A percentile compares a stretch with the other conserved stretches of the same genome.
Evolutionary conservation across 2,888 invertebrate species (phyloP).

Genomic region (Orchestes rusci): DNA sequence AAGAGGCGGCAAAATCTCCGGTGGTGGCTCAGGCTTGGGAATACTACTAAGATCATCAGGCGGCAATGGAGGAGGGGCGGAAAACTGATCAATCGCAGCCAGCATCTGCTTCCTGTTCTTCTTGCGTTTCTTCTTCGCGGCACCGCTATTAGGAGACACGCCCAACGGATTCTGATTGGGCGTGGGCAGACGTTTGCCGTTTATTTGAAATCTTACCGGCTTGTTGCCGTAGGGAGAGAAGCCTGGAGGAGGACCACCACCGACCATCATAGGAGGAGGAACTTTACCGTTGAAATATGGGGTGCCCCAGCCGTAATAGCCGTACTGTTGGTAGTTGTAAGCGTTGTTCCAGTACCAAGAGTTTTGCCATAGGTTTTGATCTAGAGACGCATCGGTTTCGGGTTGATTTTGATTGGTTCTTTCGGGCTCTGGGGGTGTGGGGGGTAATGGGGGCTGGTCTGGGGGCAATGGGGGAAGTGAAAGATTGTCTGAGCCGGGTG

Average conservation of each 20-base stretch:
- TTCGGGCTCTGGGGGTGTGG: conserved; percentile 21
- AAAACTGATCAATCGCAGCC: conserved; percentile 31
- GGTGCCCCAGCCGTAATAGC: conserved; percentile 36
- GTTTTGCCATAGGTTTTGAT: conserved; percentile 19
- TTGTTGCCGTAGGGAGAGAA: conserved; percentile 16
- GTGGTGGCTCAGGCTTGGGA: conserved; percentile 49
- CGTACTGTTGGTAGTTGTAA: conserved; percentile 35
- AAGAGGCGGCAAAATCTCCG: conserved; percentile 47
- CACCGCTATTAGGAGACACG: conserved; percentile 46
- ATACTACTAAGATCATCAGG: conserved; percentile 40
- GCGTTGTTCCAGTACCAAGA: conserved; percentile 12
- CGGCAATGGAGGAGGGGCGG: conserved; percentile 43
- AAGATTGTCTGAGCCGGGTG: conserved; percentile 24
- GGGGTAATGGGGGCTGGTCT: conserved; percentile 32
- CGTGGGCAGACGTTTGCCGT: conserved; percentile 39
- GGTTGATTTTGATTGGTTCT: conserved; percentile 4
- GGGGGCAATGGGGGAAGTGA: conserved; percentile 30
- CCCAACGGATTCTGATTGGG: conserved; percentile 37
- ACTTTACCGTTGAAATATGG: conserved; percentile 33
- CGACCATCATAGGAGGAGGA: conserved; percentile 47
- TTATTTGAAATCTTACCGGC: conserved; percentile 50
- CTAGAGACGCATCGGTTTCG: conserved; percentile 1
- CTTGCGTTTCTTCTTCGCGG: conserved; percentile 69
- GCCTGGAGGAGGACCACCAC: conserved; percentile 17
- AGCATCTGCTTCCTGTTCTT: conserved; percentile 53